phyloP scores from a whole-genome alignment of 1,140 invertebrate genomes.

The Aphelenchoides besseyi region DNA sequence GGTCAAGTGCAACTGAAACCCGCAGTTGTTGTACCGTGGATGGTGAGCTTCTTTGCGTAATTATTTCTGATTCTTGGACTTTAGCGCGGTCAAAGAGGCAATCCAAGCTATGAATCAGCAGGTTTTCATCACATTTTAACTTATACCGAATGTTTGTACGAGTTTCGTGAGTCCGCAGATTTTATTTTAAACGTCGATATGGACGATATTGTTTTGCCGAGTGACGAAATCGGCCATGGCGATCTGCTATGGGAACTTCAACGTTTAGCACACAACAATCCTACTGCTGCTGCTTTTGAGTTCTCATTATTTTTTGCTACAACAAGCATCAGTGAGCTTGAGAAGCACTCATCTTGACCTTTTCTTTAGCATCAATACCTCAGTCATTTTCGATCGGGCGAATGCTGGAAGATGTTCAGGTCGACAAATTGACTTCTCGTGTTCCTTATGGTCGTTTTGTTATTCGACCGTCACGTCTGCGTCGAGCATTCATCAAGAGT shows the following conservation, averaged over 20 bases:
- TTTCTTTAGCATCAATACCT: background rate
- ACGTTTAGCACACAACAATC: background rate
- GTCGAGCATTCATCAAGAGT: background rate
- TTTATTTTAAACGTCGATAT: constrained; percentile 14
- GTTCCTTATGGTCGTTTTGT: background rate
- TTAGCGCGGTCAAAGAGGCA: background rate
- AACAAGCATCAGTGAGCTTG: background rate
- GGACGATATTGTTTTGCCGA: constrained; percentile 3
- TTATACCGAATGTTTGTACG: constrained; percentile 15
- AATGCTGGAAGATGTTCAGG: background rate
- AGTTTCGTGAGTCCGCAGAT: constrained; percentile 9
- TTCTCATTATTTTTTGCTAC: background rate
- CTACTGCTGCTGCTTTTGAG: constrained; percentile 2
- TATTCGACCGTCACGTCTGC: background rate
- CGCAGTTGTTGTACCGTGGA: background rate
- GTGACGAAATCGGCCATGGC: background rate
- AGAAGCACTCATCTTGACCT: background rate
- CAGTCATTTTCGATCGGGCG: background rate
- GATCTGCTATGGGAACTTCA: background rate
- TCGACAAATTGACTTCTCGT: background rate
- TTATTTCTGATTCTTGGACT: background rate
- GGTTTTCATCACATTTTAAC: background rate
- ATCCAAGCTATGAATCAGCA: background rate
- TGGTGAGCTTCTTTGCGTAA: constrained; percentile 1
- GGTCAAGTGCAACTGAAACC: constrained; percentile 27